Evolutionary conservation across 2,797 vertebrate species (phyloP).

Genomic region (Macrochelys suwanniensis): DNA sequence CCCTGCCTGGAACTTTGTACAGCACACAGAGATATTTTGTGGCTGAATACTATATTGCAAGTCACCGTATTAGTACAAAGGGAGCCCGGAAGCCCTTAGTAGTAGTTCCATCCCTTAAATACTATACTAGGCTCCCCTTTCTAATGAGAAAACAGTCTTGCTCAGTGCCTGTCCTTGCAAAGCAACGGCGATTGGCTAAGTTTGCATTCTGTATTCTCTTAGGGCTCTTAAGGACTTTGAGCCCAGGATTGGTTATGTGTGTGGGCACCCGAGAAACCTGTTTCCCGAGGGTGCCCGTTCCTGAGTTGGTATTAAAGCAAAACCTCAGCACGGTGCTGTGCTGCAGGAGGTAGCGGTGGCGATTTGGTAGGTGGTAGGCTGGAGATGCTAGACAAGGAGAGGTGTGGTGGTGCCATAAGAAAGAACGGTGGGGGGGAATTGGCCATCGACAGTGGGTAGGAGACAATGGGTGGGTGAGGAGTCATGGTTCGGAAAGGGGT

Average conservation of each 20-base stretch:
- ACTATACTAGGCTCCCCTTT: not conserved
- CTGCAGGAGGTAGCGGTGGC: not conserved
- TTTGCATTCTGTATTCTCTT: not conserved
- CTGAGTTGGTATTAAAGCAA: not conserved
- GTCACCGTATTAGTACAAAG: not conserved
- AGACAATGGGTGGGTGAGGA: accelerated
- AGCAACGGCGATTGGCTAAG: not conserved
- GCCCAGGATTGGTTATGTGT: not conserved
- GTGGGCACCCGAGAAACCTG: not conserved
- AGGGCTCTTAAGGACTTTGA: not conserved
- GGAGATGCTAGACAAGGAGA: not conserved
- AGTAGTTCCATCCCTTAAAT: not conserved
- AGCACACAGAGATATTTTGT: not conserved
- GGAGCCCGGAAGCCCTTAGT: not conserved
- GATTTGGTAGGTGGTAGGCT: not conserved
- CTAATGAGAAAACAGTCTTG: not conserved
- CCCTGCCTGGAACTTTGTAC: not conserved
- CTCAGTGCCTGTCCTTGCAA: not conserved
- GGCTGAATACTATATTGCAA: accelerated
- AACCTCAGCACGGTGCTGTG: not conserved
- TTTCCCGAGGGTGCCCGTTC: not conserved
- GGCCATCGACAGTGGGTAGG: not conserved
- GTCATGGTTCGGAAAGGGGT: not conserved
- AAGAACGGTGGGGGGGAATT: not conserved
- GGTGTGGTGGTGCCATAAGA: not conserved